phyloP scores from a whole-genome alignment of 2,888 invertebrate genomes.

The Microchrysa polita region DNA sequence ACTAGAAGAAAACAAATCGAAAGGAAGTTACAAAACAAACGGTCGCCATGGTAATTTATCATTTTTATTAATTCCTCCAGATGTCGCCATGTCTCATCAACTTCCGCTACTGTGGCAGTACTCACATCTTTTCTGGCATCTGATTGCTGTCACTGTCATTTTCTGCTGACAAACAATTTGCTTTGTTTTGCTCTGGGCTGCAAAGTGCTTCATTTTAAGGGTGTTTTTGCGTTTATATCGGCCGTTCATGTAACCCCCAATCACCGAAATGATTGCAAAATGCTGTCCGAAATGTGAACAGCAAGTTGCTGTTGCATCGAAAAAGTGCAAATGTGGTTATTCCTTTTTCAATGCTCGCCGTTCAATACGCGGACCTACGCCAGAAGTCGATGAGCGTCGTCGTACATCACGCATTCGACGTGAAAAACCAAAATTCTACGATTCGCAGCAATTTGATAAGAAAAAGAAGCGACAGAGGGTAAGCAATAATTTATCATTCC shows the following conservation, averaged over 20 bases:
- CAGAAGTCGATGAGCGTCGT: constrained; percentile 65
- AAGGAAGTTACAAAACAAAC: not conserved
- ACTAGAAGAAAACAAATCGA: not conserved
- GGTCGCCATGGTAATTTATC: not conserved
- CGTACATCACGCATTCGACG: constrained; percentile 78
- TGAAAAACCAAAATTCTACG: constrained; percentile 84
- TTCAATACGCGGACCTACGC: constrained; percentile 54
- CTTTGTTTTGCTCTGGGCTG: constrained; percentile 7
- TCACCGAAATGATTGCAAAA: constrained; percentile 73
- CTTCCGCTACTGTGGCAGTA: constrained; percentile 4
- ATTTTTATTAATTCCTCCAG: not conserved
- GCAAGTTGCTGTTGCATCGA: constrained; percentile 85
- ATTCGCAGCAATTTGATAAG: constrained; percentile 82
- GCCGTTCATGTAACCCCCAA: not conserved
- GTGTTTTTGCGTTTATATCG: not conserved
- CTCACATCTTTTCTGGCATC: constrained; percentile 12
- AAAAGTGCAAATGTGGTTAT: constrained; percentile 84
- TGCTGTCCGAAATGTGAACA: constrained; percentile 79
- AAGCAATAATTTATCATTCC: constrained; percentile 36
- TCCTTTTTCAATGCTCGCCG: constrained; percentile 78
- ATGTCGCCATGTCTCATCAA: too few species aligned
- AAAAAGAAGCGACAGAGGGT: constrained; percentile 70
- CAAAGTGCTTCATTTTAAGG: too few species aligned
- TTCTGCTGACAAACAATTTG: not conserved
- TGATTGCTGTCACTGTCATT: not conserved